phyloP scores from a whole-genome alignment of 2,113 vertebrate species.

The Lynx canadensis region DNA sequence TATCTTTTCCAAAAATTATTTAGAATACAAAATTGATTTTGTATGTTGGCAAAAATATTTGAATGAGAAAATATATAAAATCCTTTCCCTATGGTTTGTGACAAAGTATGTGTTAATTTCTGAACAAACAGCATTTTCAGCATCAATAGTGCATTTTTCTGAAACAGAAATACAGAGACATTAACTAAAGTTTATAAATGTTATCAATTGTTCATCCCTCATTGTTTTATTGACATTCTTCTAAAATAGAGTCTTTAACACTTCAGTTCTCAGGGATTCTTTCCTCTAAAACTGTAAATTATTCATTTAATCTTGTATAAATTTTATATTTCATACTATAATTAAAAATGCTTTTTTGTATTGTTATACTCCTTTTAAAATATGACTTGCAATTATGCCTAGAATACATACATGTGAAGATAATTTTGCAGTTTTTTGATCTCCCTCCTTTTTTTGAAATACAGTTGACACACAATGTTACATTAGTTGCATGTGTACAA shows the following conservation, averaged over 20 bases:
- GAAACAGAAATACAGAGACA: conserved; percentile 60
- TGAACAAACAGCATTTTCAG: neutral
- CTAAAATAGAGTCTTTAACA: conserved; percentile 61
- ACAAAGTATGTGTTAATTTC: neutral
- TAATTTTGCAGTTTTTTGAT: neutral
- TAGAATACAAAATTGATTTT: conserved; percentile 31
- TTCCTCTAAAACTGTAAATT: conserved; percentile 58
- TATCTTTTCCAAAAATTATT: conserved; percentile 40
- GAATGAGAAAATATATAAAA: conserved; percentile 58
- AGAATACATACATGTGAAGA: neutral
- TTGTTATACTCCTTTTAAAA: neutral
- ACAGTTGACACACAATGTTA: neutral
- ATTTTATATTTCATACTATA: conserved; percentile 49
- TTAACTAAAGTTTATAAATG: conserved; percentile 58
- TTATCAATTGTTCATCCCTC: conserved; percentile 33
- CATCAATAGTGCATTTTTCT: neutral
- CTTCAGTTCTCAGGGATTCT: conserved; percentile 29
- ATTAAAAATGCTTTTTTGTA: conserved; percentile 32
- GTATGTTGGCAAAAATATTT: conserved; percentile 12
- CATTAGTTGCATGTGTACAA: neutral
- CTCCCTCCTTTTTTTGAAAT: neutral
- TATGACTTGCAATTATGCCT: neutral
- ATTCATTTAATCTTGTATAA: conserved; percentile 62
- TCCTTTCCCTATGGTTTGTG: neutral
- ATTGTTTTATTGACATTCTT: conserved; percentile 63